These are phyloP conservation scores for Aphelenchoides avenae DNA, from an alignment of 1,140 invertebrate genomes.

Conservation along the genomic window DNA sequence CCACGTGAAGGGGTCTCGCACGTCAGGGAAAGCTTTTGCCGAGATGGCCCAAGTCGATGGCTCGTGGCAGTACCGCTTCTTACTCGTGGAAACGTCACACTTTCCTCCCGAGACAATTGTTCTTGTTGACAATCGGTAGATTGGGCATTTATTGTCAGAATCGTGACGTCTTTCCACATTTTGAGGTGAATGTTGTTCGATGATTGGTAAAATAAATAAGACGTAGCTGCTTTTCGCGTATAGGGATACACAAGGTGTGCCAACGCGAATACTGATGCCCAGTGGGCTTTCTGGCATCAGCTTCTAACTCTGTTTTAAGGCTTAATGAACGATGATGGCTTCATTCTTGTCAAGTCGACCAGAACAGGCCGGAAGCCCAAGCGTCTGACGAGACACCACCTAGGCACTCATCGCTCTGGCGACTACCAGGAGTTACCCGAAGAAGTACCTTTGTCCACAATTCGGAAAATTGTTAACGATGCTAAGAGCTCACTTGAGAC, in stretches of 20 bases:
- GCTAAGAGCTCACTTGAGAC: no score
- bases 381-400: no score
- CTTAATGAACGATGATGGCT: conserved; percentile 2
- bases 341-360: not conserved
- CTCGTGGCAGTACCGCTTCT: conserved; percentile 50
- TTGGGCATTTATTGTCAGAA: not conserved
- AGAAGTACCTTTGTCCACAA: no score
- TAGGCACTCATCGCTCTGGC: no score
- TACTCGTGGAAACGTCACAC: conserved; percentile 40
- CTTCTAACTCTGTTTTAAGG: not conserved
- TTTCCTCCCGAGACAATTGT: conserved; percentile 35
- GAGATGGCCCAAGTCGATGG: conserved; percentile 52
- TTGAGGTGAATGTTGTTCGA: not conserved
- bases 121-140: conserved; percentile 52
- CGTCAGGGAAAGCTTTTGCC: not conserved
- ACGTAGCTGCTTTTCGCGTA: not conserved
- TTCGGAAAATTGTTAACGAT: no score
- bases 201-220: not conserved
- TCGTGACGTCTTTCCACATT: not conserved
- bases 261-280: not conserved
- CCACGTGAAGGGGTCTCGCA: conserved; percentile 38
- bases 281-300: not conserved
- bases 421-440: no score
- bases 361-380: conserved; percentile 6
- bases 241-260: not conserved